Evolutionary conservation across 1,140 invertebrate species (phyloP).

Genomic region (Neodiprion fabricii): DNA sequence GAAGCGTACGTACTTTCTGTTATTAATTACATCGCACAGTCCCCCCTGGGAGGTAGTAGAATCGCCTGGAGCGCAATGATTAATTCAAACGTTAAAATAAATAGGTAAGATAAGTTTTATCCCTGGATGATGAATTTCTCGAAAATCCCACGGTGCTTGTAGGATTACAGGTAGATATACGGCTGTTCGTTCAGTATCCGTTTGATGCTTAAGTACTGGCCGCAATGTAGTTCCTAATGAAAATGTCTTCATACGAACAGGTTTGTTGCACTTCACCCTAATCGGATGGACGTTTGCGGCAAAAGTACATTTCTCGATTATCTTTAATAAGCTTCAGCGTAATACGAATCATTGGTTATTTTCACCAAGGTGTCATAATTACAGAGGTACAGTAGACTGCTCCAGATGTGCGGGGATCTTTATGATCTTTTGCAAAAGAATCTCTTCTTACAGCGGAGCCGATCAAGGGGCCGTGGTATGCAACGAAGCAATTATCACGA

Average conservation of each 20-base stretch:
- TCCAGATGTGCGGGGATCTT: neutral
- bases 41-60: slow-evolving; percentile 14
- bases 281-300: too few relatives aligned
- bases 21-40: neutral
- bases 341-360: neutral
- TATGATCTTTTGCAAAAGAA: neutral
- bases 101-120: slow-evolving; percentile 32
- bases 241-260: too few relatives aligned
- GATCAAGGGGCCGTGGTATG: neutral
- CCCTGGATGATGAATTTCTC: neutral
- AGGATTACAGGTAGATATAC: too few relatives aligned
- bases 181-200: too few relatives aligned
- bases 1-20: neutral
- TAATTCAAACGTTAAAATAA: slow-evolving; percentile 21
- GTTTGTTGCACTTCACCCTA: too few relatives aligned
- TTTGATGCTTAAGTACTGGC: too few relatives aligned
- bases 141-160: too few relatives aligned
- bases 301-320: too few relatives aligned
- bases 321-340: neutral
- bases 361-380: neutral
- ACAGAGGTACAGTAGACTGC: neutral
- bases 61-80: slow-evolving; percentile 19
- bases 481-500: neutral
- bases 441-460: neutral
- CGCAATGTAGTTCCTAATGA: too few relatives aligned